These are phyloP conservation scores for Drosophila lacicola DNA, from an alignment of 2,888 invertebrate species.

Conservation along the genomic window DNA sequence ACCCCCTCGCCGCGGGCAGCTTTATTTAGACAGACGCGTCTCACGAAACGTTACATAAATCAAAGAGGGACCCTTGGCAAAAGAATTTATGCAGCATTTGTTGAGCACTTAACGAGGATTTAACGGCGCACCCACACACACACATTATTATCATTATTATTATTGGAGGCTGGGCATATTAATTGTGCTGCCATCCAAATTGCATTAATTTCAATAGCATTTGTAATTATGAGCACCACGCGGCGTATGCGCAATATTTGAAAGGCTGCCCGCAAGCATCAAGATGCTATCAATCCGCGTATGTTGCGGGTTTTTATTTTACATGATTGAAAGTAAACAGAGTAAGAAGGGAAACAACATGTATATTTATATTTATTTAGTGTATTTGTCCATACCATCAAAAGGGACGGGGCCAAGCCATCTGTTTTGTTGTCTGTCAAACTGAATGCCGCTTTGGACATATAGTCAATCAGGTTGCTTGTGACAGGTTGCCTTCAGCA, in stretches of 20 bases:
- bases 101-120: slow-evolving; percentile 66
- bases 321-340: slow-evolving; percentile 62
- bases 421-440: neutral
- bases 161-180: slow-evolving; percentile 32
- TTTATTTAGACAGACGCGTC: slow-evolving; percentile 51
- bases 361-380: too few relatives aligned
- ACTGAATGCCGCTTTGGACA: neutral
- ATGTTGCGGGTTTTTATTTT: neutral
- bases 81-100: slow-evolving; percentile 47
- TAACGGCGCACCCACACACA: slow-evolving; percentile 27
- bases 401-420: slow-evolving; percentile 1
- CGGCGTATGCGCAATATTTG: slow-evolving; percentile 27
- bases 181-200: slow-evolving; percentile 40
- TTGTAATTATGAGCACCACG: slow-evolving; percentile 35
- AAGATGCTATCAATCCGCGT: slow-evolving; percentile 8
- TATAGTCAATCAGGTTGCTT: slow-evolving; percentile 6
- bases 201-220: slow-evolving; percentile 37
- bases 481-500: slow-evolving; percentile 14
- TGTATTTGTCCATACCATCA: slow-evolving; percentile 3
- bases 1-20: slow-evolving; percentile 7
- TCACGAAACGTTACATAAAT: slow-evolving; percentile 53
- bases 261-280: neutral
- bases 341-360: slow-evolving; percentile 20
- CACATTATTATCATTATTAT: slow-evolving; percentile 11
- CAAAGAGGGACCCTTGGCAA: slow-evolving; percentile 39